Conservation (phyloP, 2,888 invertebrate genomes). For the Carcina quercana region DNA sequence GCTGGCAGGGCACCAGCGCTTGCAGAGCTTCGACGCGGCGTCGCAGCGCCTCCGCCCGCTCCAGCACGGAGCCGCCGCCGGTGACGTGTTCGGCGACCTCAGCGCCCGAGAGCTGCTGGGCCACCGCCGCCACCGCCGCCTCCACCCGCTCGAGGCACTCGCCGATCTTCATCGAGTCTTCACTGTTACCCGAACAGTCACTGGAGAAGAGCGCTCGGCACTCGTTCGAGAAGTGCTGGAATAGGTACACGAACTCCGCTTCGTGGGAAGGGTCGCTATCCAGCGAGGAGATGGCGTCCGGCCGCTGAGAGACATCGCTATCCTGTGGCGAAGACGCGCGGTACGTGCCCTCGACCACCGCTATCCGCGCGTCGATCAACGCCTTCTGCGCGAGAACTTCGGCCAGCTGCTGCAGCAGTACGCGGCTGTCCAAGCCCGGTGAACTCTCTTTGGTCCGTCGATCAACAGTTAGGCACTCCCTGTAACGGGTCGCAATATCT, state of each 20-base stretch:
- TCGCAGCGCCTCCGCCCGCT: constrained; percentile 59
- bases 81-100: constrained; percentile 10
- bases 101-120: constrained; percentile 38
- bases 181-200: constrained; percentile 73
- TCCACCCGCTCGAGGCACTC: constrained; percentile 69
- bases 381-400: constrained; percentile 84
- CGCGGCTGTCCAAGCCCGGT: constrained; percentile 38
- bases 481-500: constrained; percentile 79
- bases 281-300: constrained; percentile 58
- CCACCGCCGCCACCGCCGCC: constrained; percentile 57
- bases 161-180: constrained; percentile 72
- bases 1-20: constrained; percentile 65
- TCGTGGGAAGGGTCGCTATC: constrained; percentile 75
- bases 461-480: constrained; percentile 71
- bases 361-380: constrained; percentile 83
- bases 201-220: constrained; percentile 75
- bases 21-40: constrained; percentile 64
- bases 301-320: constrained; percentile 27
- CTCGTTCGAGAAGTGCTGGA: constrained; percentile 77
- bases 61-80: constrained; percentile 24
- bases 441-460: constrained; percentile 39
- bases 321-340: constrained; percentile 39
- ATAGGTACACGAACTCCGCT: constrained; percentile 80
- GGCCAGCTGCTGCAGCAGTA: constrained; percentile 75
- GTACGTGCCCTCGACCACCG: constrained; percentile 77